Conservation (phyloP, 2,113 vertebrate species). For the Burhinus bistriatus region DNA sequence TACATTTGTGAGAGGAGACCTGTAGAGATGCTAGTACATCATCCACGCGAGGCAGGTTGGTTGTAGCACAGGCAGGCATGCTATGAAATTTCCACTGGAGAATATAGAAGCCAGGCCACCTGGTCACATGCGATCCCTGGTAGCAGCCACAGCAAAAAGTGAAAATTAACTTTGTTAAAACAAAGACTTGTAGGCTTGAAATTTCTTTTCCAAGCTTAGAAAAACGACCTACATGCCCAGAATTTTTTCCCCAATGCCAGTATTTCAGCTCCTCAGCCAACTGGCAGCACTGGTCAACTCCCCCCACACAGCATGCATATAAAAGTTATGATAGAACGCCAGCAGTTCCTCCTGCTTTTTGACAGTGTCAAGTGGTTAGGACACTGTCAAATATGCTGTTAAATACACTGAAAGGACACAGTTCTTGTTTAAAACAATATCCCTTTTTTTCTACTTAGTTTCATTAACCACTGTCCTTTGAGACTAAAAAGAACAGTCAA, state of each 20-base stretch:
- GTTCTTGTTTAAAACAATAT: neutral
- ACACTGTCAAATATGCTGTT: neutral
- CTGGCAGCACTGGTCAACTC: neutral
- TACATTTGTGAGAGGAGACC: constrained; percentile 94
- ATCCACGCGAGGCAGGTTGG: constrained; percentile 90
- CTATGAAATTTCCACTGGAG: constrained; percentile 94
- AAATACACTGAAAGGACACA: neutral
- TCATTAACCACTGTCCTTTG: neutral
- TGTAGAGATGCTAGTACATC: constrained; percentile 95
- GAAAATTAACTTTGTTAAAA: neutral
- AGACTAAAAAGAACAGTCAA: neutral
- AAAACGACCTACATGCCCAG: neutral
- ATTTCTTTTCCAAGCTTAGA: neutral
- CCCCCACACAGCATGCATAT: neutral
- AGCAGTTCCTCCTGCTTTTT: neutral
- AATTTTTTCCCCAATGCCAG: neutral
- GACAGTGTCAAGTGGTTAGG: neutral
- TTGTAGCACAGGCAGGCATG: constrained; percentile 83
- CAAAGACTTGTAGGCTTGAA: neutral
- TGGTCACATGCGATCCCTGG: constrained; percentile 92
- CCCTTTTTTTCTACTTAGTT: neutral
- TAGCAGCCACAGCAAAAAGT: neutral
- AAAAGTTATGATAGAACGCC: neutral
- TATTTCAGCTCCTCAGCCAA: neutral
- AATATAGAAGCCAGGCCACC: constrained; percentile 96